Evolutionary conservation across 2,797 vertebrate species (phyloP).

Genomic region (Podarcis lilfordi): DNA sequence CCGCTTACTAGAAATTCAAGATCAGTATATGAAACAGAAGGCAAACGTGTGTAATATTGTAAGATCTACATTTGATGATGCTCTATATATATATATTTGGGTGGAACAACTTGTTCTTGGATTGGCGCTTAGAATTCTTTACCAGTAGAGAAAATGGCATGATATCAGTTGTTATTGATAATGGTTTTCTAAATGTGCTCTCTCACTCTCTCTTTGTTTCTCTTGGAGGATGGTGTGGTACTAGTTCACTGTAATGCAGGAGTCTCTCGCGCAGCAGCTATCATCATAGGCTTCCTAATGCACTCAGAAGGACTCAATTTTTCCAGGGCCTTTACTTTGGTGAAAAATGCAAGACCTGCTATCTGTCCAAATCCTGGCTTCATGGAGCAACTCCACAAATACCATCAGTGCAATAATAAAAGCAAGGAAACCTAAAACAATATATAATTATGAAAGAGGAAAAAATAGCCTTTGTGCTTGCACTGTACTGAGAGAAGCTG

Average conservation of each 20-base stretch:
- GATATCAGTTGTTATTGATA: neutral
- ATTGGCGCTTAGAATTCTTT: neutral
- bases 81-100: too few species aligned
- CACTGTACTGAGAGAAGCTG: conserved; percentile 12
- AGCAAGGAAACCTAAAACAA: conserved; percentile 59
- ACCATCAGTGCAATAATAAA: conserved; percentile 73
- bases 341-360: conserved; percentile 86
- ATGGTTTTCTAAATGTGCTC: neutral
- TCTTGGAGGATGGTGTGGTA: conserved; percentile 87
- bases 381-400: conserved; percentile 88
- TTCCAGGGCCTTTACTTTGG: conserved; percentile 84
- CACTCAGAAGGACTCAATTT: conserved; percentile 85
- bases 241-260: conserved; percentile 95
- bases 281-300: conserved; percentile 93
- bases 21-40: neutral
- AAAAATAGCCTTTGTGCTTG: conserved; percentile 24
- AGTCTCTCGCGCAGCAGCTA: conserved; percentile 88
- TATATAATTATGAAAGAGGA: conserved; percentile 36
- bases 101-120: neutral
- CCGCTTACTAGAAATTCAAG: neutral
- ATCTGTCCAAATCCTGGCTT: conserved; percentile 92
- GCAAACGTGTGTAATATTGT: neutral
- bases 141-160: neutral
- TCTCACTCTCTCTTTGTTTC: conserved; percentile 4
- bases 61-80: neutral